Evolutionary conservation across 2,797 vertebrate species (phyloP).

Genomic region (Spinibarbus caldwelli): DNA sequence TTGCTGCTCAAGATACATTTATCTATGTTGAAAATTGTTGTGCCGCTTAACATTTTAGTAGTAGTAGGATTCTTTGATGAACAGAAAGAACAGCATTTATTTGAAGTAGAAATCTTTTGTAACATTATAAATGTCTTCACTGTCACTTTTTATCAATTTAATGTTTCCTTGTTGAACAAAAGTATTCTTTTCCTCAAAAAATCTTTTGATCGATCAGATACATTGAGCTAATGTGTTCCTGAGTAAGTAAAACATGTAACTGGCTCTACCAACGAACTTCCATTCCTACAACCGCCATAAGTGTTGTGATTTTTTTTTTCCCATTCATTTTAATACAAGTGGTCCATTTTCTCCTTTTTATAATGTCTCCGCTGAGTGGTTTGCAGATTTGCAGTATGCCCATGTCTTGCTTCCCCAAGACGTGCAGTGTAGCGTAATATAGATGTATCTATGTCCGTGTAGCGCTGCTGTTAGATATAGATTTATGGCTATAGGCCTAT

Average conservation of each 20-base stretch:
- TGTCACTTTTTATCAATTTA: background rate
- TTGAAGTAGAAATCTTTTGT: background rate
- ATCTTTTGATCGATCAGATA: background rate
- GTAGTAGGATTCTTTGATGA: too few relatives aligned
- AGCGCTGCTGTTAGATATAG: background rate
- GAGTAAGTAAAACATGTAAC: background rate
- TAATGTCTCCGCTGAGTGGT: too few relatives aligned
- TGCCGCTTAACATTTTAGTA: too few relatives aligned
- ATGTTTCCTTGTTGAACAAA: background rate
- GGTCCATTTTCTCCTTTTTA: background rate
- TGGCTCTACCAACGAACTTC: background rate
- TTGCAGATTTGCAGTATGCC: background rate
- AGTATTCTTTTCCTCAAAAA: background rate
- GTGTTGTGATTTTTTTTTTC: background rate
- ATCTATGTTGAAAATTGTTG: background rate
- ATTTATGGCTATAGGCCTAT: slow-evolving; percentile 22
- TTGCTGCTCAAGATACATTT: too few relatives aligned
- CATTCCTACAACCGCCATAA: background rate
- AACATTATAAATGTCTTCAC: background rate
- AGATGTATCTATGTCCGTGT: slow-evolving; percentile 5
- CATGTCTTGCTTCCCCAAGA: background rate
- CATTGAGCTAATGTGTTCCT: background rate
- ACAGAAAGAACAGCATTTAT: too few relatives aligned
- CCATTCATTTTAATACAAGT: background rate
- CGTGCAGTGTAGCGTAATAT: background rate